These are phyloP conservation scores for Agelaius phoeniceus DNA, from an alignment of 2,113 vertebrate genomes.

Conservation along the genomic window DNA sequence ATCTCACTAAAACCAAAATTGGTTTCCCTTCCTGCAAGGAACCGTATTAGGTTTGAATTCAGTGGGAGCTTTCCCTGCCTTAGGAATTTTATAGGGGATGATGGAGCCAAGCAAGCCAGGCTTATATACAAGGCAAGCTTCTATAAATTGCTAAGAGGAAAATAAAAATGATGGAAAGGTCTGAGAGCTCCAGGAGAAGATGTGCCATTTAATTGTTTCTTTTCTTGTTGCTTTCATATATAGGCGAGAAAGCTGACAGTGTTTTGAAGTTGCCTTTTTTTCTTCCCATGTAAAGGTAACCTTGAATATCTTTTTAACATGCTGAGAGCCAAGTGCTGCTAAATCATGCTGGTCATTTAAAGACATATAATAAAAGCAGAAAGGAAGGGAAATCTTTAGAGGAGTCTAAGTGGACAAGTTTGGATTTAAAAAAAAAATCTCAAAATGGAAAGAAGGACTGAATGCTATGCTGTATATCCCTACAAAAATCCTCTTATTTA, in stretches of 20 bases:
- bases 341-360: neutral
- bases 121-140: neutral
- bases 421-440: neutral
- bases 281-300: neutral
- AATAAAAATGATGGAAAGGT: neutral
- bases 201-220: neutral
- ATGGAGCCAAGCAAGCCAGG: neutral
- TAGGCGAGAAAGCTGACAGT: neutral
- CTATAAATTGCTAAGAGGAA: neutral
- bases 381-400: neutral
- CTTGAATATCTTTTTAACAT: neutral
- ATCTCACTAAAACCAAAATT: neutral
- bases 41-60: neutral
- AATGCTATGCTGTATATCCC: neutral
- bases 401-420: neutral
- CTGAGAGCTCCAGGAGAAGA: neutral
- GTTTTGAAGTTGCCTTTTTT: neutral
- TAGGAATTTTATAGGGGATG: neutral
- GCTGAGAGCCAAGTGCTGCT: neutral
- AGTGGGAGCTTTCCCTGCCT: neutral
- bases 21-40: neutral
- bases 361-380: neutral
- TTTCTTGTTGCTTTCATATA: neutral
- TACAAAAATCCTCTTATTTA: neutral
- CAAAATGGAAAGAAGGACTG: neutral